A percentile compares a stretch with the other conserved stretches of the same genome.
Evolutionary conservation across 2,888 invertebrate species (phyloP).

Genomic region (Lissocephala sabroskyi): DNA sequence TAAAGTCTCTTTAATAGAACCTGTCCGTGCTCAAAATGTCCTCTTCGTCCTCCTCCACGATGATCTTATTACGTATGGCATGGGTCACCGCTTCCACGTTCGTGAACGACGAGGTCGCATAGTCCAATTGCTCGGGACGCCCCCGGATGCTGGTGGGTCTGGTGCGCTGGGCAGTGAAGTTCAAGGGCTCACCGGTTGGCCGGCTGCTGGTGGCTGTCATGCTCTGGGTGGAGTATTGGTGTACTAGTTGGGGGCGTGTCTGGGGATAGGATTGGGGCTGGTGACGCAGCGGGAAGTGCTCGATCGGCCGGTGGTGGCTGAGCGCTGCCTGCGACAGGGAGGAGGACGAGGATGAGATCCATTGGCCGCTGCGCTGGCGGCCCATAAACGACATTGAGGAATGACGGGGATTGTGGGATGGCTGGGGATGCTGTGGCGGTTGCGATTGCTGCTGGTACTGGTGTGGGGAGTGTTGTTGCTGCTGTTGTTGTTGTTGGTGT

Average conservation of each 20-base stretch:
- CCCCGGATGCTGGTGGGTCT: conserved; percentile 15
- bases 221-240: conserved; percentile 6
- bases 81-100: conserved; percentile 58
- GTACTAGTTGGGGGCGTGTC: conserved; percentile 22
- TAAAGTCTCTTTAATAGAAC: conserved; percentile 72
- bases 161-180: conserved; percentile 8
- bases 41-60: conserved; percentile 68
- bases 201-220: conserved; percentile 2
- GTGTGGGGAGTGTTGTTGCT: conserved; percentile 8
- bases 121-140: conserved; percentile 41
- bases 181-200: no score
- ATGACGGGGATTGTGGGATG: conserved; percentile 10
- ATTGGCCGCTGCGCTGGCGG: conserved; percentile 25
- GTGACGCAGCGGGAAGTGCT: conserved; percentile 48
- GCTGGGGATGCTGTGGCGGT: conserved; percentile 16
- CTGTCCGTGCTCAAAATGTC: conserved; percentile 68
- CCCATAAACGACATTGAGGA: conserved; percentile 15
- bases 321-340: conserved; percentile 31
- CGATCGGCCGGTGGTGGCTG: conserved; percentile 28
- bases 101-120: conserved; percentile 45
- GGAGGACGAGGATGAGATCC: conserved; percentile 40
- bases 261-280: conserved; percentile 51
- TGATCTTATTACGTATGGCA: conserved; percentile 67
- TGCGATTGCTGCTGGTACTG: conserved; percentile 11
- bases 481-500: conserved; percentile 11